phyloP scores from a whole-genome alignment of 1,140 invertebrate species.

The Pachypeltis micranthus region DNA sequence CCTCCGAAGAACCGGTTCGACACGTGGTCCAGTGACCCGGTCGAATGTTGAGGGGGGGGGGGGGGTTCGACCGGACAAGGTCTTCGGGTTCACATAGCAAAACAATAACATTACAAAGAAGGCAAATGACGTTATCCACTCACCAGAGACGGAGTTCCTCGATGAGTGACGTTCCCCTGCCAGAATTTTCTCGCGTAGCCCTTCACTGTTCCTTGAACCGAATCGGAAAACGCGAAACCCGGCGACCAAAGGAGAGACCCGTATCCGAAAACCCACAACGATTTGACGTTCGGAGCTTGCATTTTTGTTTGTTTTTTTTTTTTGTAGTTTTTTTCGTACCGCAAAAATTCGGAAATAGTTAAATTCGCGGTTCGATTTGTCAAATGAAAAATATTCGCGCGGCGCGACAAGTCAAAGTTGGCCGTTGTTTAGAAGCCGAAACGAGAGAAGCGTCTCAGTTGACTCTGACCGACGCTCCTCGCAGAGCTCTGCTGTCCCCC shows the following conservation, averaged over 20 bases:
- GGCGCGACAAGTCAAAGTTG: neutral
- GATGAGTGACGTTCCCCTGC: constrained; percentile 73
- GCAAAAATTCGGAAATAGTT: too few relatives aligned
- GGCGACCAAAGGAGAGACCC: constrained; percentile 79
- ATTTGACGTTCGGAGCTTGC: constrained; percentile 3
- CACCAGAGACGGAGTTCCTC: constrained; percentile 39
- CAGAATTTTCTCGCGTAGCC: constrained; percentile 70
- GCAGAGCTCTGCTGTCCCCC: too few relatives aligned
- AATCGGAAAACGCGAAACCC: constrained; percentile 62
- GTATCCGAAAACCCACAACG: constrained; percentile 72
- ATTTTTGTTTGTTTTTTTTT: too few relatives aligned
- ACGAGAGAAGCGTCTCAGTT: neutral
- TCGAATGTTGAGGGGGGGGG: too few relatives aligned
- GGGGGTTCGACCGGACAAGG: neutral
- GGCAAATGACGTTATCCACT: neutral
- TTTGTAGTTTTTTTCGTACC: too few relatives aligned
- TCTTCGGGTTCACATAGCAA: neutral
- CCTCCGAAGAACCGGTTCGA: too few relatives aligned
- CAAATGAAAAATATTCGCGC: neutral
- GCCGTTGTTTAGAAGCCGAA: neutral
- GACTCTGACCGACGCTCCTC: neutral
- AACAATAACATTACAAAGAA: too few relatives aligned
- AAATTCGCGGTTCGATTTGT: neutral
- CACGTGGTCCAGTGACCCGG: too few relatives aligned
- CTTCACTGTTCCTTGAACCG: constrained; percentile 55